phyloP scores from a whole-genome alignment of 1,140 invertebrate genomes.

The Lepidurus packardi region DNA sequence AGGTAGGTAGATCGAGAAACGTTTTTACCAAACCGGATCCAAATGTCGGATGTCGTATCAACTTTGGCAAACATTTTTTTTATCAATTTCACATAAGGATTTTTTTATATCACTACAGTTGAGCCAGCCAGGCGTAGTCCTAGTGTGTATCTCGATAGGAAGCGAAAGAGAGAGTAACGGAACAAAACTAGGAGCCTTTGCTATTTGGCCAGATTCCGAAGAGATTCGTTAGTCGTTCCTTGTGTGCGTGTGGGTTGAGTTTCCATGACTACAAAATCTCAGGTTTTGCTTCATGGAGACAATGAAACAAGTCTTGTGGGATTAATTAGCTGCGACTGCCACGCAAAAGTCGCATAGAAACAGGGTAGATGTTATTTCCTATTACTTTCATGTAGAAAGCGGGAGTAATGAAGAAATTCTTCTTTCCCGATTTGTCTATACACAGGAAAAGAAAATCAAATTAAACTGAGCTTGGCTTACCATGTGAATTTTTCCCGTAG shows the following conservation, averaged over 20 bases:
- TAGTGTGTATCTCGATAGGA: too few relatives aligned
- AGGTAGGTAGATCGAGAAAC: not conserved
- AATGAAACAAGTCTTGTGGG: constrained; percentile 26
- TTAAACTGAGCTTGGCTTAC: too few relatives aligned
- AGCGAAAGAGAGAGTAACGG: not conserved
- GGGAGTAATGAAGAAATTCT: not conserved
- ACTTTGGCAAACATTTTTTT: not conserved
- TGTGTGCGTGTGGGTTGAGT: not conserved
- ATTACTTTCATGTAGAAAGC: not conserved
- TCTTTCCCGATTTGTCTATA: too few relatives aligned
- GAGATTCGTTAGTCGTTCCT: constrained; percentile 12
- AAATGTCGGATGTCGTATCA: not conserved
- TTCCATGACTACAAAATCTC: constrained; percentile 10
- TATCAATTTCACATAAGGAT: too few relatives aligned
- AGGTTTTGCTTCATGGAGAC: constrained; percentile 19
- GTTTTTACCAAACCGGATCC: not conserved
- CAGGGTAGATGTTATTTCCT: not conserved
- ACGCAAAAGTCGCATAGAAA: not conserved
- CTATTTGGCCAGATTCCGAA: not conserved
- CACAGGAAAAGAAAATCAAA: too few relatives aligned
- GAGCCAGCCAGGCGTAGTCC: too few relatives aligned
- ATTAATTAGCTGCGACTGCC: not conserved
- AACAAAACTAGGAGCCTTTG: not conserved
- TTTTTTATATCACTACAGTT: too few relatives aligned
- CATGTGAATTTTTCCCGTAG: constrained; percentile 46